Conservation (phyloP, 2,888 invertebrate genomes). For the Limnephilus auricula region DNA sequence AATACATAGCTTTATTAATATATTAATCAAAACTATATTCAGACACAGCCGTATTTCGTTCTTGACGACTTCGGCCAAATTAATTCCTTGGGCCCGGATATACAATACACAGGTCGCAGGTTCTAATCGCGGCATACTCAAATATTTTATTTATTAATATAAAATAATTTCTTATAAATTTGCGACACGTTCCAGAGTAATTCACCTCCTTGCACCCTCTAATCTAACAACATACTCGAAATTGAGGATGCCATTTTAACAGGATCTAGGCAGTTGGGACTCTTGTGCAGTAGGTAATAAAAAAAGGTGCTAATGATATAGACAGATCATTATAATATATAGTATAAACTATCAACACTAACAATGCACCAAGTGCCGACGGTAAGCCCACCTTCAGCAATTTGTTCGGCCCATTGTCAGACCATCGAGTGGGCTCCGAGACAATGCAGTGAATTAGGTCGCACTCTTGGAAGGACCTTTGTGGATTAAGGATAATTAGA, state of each 20-base stretch:
- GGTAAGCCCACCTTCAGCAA: not conserved
- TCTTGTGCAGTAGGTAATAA: not conserved
- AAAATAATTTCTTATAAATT: no score
- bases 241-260: not conserved
- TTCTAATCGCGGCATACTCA: no score
- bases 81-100: no score
- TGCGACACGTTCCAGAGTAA: no score
- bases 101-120: no score
- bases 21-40: no score
- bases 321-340: not conserved
- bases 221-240: not conserved
- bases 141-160: no score
- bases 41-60: no score
- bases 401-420: not conserved
- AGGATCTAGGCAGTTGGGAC: not conserved
- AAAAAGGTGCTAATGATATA: not conserved
- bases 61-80: no score
- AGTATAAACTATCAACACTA: not conserved
- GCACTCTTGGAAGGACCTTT: constrained; percentile 22
- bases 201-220: not conserved
- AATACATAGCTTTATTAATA: no score
- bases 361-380: not conserved
- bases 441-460: constrained; percentile 26
- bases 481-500: constrained; percentile 12
- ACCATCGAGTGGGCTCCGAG: not conserved